Percentiles rank a stretch among this genome's conserved stretches.
Evolutionary conservation across 35 echinoderm and acorn worm species (phyloP).

Genomic region (Apostichopus japonicus): DNA sequence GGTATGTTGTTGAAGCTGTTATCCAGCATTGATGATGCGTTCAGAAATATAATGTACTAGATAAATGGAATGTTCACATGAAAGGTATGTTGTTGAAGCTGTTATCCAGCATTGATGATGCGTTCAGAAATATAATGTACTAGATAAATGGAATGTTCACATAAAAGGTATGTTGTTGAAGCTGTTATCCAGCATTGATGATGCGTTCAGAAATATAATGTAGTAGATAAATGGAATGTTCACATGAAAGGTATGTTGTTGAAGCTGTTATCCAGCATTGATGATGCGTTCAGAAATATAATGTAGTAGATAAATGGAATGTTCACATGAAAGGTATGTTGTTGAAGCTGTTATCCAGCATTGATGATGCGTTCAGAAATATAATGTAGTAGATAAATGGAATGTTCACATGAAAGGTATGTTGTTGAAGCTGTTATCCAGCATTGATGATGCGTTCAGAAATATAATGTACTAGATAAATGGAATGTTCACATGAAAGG

Average conservation of each 20-base stretch:
- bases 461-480: no score
- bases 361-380: neutral
- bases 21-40: neutral
- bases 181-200: neutral
- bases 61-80: neutral
- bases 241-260: constrained; percentile 74
- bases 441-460: neutral
- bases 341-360: neutral
- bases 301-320: no score
- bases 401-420: constrained; percentile 71
- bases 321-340: constrained; percentile 73
- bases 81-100: constrained; percentile 67
- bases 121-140: no score
- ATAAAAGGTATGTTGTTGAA: constrained; percentile 71
- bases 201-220: no score
- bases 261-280: neutral
- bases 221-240: no score
- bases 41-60: no score
- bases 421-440: neutral
- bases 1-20: constrained; percentile 56
- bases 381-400: no score
- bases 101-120: neutral
- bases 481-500: constrained; percentile 59
- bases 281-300: neutral
- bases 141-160: no score